Evolutionary conservation across 2,888 invertebrate species (phyloP).

Genomic region (Pheosia gnoma): DNA sequence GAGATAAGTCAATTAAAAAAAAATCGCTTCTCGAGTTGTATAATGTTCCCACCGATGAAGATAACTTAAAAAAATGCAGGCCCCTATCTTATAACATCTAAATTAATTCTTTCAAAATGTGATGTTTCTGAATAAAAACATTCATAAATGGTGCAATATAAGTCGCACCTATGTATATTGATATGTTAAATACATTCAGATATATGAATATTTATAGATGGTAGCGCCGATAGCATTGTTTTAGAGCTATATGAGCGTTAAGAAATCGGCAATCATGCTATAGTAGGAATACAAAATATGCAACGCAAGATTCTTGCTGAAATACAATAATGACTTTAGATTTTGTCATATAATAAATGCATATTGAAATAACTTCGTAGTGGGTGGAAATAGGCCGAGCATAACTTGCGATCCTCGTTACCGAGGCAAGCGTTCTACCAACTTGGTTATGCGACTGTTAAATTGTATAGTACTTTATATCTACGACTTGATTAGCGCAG

Average conservation of each 20-base stretch:
- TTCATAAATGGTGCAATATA: not conserved
- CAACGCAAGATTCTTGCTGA: not conserved
- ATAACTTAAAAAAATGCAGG: too few species aligned
- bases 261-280: not conserved
- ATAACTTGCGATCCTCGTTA: too few species aligned
- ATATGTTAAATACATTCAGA: not conserved
- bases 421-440: too few species aligned
- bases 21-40: too few species aligned
- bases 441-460: too few species aligned
- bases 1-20: too few species aligned
- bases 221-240: not conserved
- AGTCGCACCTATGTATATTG: not conserved
- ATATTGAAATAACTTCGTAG: not conserved
- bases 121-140: not conserved
- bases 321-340: not conserved
- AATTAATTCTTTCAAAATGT: not conserved
- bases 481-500: too few species aligned
- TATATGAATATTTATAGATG: slow-evolving; percentile 1
- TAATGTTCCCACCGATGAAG: too few species aligned
- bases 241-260: not conserved
- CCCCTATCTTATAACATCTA: too few species aligned
- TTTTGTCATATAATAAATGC: not conserved
- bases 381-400: not conserved
- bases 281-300: not conserved
- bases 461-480: too few species aligned